phyloP scores from a whole-genome alignment of 2,113 vertebrate species.

The Chloroceryle aenea region DNA sequence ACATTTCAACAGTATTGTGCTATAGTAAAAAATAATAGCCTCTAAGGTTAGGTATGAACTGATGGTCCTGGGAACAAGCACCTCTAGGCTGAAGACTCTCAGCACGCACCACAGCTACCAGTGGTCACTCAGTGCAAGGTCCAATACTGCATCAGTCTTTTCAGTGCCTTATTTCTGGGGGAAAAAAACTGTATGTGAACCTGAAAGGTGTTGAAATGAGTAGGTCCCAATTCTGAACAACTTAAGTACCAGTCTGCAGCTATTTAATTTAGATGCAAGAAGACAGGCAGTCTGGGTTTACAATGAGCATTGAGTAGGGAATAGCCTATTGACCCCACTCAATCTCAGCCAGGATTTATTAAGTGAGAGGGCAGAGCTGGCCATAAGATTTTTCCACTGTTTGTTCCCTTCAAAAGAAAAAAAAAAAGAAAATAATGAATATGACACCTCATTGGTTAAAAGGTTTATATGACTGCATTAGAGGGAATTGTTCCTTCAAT shows the following conservation, averaged over 20 bases:
- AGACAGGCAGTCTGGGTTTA: neutral
- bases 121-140: neutral
- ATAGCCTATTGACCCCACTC: neutral
- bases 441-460: neutral
- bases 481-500: neutral
- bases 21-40: neutral
- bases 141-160: neutral
- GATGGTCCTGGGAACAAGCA: neutral
- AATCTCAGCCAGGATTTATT: neutral
- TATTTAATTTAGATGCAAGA: neutral
- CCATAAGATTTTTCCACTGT: neutral
- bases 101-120: neutral
- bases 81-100: neutral
- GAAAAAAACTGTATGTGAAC: neutral
- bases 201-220: neutral
- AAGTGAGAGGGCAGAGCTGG: neutral
- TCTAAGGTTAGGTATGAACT: neutral
- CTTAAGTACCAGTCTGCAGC: neutral
- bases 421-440: neutral
- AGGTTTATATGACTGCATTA: neutral
- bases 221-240: neutral
- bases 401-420: neutral
- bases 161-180: rapidly evolving
- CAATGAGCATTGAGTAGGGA: neutral
- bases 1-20: neutral